Percentiles rank a stretch among this genome's conserved stretches.
Conservation (phyloP, 1,140 invertebrate species). For the Drosophila parabipectinata region DNA sequence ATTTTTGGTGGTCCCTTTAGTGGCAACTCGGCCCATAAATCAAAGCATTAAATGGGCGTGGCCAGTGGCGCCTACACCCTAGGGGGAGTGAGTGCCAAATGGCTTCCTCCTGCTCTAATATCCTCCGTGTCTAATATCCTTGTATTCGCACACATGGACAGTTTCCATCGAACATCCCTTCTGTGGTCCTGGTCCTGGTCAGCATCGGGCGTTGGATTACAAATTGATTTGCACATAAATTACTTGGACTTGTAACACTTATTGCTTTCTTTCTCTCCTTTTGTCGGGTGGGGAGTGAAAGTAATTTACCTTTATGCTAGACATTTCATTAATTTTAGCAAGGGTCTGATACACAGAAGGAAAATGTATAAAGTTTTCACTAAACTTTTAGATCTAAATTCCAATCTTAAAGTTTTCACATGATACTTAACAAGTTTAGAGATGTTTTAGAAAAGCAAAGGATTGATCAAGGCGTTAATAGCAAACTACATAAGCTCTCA, state of each 20-base stretch:
- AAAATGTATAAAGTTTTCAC: background rate
- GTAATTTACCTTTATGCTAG: slow-evolving; percentile 57
- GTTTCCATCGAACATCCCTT: slow-evolving; percentile 11
- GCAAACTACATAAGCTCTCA: no score
- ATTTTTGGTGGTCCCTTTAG: slow-evolving; percentile 41
- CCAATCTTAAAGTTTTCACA: background rate
- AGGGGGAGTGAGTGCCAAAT: slow-evolving; percentile 32
- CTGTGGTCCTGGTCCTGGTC: slow-evolving; percentile 11
- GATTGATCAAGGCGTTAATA: no score
- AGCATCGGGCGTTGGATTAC: slow-evolving; percentile 44
- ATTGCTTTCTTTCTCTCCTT: slow-evolving; percentile 19
- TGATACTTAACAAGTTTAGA: background rate
- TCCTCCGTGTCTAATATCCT: slow-evolving; percentile 43
- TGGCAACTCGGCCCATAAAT: slow-evolving; percentile 62
- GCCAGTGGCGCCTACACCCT: slow-evolving; percentile 5
- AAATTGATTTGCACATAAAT: slow-evolving; percentile 79
- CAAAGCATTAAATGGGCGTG: slow-evolving; percentile 79
- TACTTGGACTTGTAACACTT: slow-evolving; percentile 38
- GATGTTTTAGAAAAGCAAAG: no score
- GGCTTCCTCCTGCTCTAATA: slow-evolving; percentile 15
- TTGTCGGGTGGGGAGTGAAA: slow-evolving; percentile 4
- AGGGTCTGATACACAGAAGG: background rate
- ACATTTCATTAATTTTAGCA: background rate
- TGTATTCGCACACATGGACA: slow-evolving; percentile 37
- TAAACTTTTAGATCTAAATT: background rate